phyloP scores from a whole-genome alignment of 1,140 invertebrate genomes.

The Diachasma alloeum region DNA sequence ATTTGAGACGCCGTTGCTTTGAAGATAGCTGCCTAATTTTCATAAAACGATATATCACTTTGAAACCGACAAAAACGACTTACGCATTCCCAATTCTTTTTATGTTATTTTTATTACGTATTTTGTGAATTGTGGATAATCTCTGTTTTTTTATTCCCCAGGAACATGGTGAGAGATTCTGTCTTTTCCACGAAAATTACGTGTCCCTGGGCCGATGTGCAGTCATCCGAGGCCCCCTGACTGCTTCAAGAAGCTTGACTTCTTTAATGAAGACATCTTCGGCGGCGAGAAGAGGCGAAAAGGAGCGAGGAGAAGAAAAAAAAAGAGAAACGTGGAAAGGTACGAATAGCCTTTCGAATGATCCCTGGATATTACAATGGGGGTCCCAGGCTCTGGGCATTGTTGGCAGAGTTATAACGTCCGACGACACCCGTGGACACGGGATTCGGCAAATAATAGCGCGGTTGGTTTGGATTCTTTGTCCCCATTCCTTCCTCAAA shows the following conservation, averaged over 20 bases:
- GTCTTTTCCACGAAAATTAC: slow-evolving; percentile 23
- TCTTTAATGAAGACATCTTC: slow-evolving; percentile 53
- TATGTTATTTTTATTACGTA: slow-evolving; percentile 13
- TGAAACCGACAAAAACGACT: not conserved
- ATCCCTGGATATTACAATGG: slow-evolving; percentile 8
- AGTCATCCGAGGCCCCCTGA: slow-evolving; percentile 13
- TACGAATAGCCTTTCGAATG: slow-evolving; percentile 3
- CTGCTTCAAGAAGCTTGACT: slow-evolving; percentile 32
- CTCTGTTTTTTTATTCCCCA: not conserved
- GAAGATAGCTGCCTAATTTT: slow-evolving; percentile 14
- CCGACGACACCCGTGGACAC: slow-evolving; percentile 21
- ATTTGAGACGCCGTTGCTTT: not conserved
- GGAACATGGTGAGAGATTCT: slow-evolving; percentile 1
- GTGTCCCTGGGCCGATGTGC: slow-evolving; percentile 1
- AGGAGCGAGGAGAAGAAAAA: not conserved
- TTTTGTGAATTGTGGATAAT: slow-evolving; percentile 17
- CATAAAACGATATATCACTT: slow-evolving; percentile 19
- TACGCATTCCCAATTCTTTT: not conserved
- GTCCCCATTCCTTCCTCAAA: not conserved
- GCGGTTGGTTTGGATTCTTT: slow-evolving; percentile 2
- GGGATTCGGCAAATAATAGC: slow-evolving; percentile 42
- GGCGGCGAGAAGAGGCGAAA: not conserved
- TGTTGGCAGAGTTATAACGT: slow-evolving; percentile 36
- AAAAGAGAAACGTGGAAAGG: not conserved
- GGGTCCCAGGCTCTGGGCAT: slow-evolving; percentile 31